phyloP scores from a whole-genome alignment of 2,888 invertebrate genomes.

The Antheraea assamensis region DNA sequence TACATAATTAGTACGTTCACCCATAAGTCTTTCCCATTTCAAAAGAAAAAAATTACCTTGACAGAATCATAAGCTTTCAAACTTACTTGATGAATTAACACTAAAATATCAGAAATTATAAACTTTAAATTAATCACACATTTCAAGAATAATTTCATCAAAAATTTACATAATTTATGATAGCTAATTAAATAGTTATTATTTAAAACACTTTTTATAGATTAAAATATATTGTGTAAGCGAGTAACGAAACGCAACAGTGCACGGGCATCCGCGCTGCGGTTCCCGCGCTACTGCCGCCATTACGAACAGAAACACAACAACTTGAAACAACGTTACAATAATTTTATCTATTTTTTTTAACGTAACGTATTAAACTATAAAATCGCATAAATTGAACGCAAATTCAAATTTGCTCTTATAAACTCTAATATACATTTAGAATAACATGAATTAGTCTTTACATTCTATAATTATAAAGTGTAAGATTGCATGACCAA shows the following conservation, averaged over 20 bases:
- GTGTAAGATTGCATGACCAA: not conserved
- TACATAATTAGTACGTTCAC: not conserved
- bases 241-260: slow-evolving; percentile 23
- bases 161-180: not conserved
- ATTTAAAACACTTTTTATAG: not conserved
- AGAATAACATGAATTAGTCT: not conserved
- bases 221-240: slow-evolving; percentile 10
- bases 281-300: slow-evolving; percentile 65
- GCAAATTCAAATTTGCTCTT: slow-evolving; percentile 21
- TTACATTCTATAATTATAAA: not conserved
- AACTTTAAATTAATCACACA: not conserved
- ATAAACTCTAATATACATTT: not conserved
- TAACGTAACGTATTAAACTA: not conserved
- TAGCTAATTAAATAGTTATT: not conserved
- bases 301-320: slow-evolving; percentile 11
- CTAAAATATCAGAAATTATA: not conserved
- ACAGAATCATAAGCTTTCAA: not conserved
- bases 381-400: slow-evolving; percentile 24
- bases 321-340: slow-evolving; percentile 27
- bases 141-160: not conserved
- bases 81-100: not conserved
- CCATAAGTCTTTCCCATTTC: not conserved
- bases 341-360: slow-evolving; percentile 18
- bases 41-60: slow-evolving; percentile 16
- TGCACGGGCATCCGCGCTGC: slow-evolving; percentile 33